Evolutionary conservation across 2,797 vertebrate genomes (phyloP).

Genomic region (Euphonia xanthogaster): DNA sequence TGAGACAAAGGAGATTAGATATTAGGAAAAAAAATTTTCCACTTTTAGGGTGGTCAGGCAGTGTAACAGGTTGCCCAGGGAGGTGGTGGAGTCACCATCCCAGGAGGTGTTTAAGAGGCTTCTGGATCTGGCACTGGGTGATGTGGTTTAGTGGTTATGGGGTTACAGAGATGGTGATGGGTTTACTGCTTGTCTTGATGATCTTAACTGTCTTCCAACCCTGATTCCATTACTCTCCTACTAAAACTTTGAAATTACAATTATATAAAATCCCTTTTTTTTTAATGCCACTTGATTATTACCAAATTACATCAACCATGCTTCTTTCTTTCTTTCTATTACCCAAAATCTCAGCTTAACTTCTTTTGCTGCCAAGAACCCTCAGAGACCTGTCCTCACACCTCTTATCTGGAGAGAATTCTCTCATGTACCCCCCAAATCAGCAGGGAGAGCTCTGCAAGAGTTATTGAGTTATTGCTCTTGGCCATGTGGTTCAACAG

Average conservation of each 20-base stretch:
- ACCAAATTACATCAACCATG: neutral
- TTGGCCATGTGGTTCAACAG: neutral
- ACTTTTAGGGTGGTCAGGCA: neutral
- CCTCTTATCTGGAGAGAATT: neutral
- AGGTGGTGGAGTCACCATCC: neutral
- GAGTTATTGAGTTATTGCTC: neutral
- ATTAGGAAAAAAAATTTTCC: rapidly evolving
- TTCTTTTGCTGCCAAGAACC: neutral
- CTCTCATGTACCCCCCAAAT: neutral
- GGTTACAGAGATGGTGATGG: neutral
- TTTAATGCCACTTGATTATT: neutral
- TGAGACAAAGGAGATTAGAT: neutral
- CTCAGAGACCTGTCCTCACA: neutral
- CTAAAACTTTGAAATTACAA: neutral
- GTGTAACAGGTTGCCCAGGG: neutral
- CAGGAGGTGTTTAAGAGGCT: neutral
- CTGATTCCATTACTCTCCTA: neutral
- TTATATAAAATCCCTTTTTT: neutral
- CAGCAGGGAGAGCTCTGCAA: neutral
- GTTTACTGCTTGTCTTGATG: neutral
- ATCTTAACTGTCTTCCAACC: neutral
- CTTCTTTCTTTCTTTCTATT: neutral
- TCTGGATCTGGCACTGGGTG: neutral
- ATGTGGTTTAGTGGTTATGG: neutral
- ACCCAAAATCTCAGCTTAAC: neutral